Conservation (phyloP, 2,797 vertebrate species). For the Hoplostethus mediterraneus region DNA sequence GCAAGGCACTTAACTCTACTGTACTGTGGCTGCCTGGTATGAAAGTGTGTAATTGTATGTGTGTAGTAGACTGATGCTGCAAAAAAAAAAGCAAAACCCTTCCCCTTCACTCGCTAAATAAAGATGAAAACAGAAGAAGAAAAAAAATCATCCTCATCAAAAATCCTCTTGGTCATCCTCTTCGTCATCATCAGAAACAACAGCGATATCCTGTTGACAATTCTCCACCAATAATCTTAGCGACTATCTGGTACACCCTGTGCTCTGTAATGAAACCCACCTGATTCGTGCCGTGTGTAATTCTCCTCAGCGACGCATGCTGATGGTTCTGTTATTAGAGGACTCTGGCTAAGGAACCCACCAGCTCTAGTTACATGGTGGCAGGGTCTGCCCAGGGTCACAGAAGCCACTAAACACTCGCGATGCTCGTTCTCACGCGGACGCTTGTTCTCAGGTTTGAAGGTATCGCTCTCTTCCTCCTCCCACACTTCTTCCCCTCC, state of each 20-base stretch:
- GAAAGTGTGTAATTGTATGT: neutral
- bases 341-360: slow-evolving; percentile 58
- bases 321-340: slow-evolving; percentile 63
- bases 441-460: slow-evolving; percentile 5
- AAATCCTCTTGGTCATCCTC: slow-evolving; percentile 13
- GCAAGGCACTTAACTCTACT: too few relatives aligned
- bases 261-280: slow-evolving; percentile 74
- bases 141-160: slow-evolving; percentile 18
- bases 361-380: slow-evolving; percentile 63
- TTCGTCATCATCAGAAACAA: neutral
- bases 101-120: neutral
- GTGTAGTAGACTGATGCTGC: neutral
- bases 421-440: slow-evolving; percentile 31
- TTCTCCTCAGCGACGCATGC: slow-evolving; percentile 42
- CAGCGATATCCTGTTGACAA: slow-evolving; percentile 42
- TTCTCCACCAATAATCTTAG: slow-evolving; percentile 51
- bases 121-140: slow-evolving; percentile 9
- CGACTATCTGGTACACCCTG: slow-evolving; percentile 60
- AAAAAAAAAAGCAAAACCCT: slow-evolving; percentile 9
- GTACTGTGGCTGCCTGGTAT: neutral
- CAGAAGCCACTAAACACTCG: slow-evolving; percentile 58
- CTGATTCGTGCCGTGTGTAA: slow-evolving; percentile 66
- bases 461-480: neutral
- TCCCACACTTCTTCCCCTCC: neutral
- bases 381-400: slow-evolving; percentile 58